Base-by-base conservation (phyloP, 2,888 invertebrate species). In the Polydrusus tereticollis region DNA sequence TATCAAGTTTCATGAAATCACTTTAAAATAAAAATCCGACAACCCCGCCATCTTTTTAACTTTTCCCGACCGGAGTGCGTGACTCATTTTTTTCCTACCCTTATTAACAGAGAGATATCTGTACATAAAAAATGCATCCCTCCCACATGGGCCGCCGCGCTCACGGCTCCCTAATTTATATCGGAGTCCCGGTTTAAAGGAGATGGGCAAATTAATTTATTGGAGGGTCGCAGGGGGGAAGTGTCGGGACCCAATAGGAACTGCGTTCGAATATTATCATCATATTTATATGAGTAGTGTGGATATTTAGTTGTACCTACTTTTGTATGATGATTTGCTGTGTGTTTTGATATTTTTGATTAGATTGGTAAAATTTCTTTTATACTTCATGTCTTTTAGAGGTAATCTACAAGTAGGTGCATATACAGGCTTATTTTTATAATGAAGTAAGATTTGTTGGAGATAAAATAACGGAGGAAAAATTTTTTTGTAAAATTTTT, bases 111-210 rank as follows among this genome's bases (percentile, higher is more conserved):
- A 78, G 78, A 79, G 77, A 80, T 80, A 83, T 83, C 84, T 82
- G 81, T 83, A 84, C 85, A 85, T 85, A 85, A 85, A 85, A 85
- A 85, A 85, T 83, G 82, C 83, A 83, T 80, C 83, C 82, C 83
- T 81, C 76, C 70, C 76, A 72, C 71, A 67, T 72, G 43, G 23
- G 20, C 45, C 20, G 33, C 47, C 36, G 47, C 38, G 14, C 33
- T 18, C 33, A 38, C 65, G 7, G 23, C 60, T 58, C 66, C 52
- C 76, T 77, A 78, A 80, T 80, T 80, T 80, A 80, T 80, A 78
- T 78, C 78, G 76, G 76, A 77, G 79, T 75, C 76, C 75, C 76
- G 78, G 77, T 79, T 78, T 77, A 81, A 78, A 77, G 78, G 78
- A 76, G 78, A 76, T 63, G 67, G 75, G 78, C 78, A 80, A 80